These are phyloP conservation scores for Heliocidaris erythrogramma DNA, from an alignment of 35 echinoderm and acorn worm genomes.

Conservation along the genomic window DNA sequence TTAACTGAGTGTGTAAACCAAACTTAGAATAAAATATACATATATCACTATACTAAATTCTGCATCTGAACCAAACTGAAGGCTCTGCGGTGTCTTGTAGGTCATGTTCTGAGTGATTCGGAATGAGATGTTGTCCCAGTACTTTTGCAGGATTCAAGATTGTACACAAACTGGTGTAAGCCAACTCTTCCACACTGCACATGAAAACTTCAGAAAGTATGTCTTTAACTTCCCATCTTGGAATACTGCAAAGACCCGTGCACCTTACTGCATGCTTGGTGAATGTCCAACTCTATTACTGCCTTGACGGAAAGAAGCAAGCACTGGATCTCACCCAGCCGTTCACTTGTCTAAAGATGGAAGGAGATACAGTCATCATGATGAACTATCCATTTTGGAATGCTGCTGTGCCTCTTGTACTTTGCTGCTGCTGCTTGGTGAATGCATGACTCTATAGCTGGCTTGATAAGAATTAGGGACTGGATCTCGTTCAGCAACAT, in stretches of 20 bases:
- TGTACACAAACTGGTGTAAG: no score
- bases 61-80: no score
- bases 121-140: no score
- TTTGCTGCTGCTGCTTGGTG: background rate
- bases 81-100: no score
- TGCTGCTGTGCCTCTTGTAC: background rate
- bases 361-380: background rate
- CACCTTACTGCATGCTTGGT: slow-evolving; percentile 18
- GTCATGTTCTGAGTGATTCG: no score
- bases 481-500: background rate
- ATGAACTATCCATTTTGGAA: no score
- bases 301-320: background rate
- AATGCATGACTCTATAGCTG: background rate
- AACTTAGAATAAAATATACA: no score
- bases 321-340: background rate
- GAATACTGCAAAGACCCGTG: background rate
- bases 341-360: background rate
- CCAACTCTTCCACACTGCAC: no score
- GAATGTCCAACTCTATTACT: background rate
- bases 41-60: no score
- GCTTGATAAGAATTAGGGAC: background rate
- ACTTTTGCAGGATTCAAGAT: no score
- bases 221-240: background rate
- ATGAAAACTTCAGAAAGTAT: no score
- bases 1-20: no score